Base-by-base conservation (phyloP, 2,797 vertebrate species). In the Lutjanus campechanus region DNA sequence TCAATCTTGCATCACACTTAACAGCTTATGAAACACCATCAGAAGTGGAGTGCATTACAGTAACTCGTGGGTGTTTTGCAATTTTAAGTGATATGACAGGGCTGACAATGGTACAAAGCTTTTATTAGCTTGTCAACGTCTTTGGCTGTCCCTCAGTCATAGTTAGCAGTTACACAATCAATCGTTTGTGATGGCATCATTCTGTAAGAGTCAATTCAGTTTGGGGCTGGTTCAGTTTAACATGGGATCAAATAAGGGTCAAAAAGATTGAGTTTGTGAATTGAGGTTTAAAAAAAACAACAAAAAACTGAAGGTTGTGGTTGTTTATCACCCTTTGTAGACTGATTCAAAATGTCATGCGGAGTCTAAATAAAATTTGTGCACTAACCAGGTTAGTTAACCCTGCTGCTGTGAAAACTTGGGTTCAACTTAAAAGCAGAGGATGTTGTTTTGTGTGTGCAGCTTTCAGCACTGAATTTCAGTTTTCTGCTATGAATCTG, bases 1-100 rank as follows among this genome's bases (percentile, higher is more conserved):
- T 61, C 77, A 79, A 80, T 55, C 44, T 68, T 78, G 69, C 63
- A 50, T 84, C 69, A 62, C 29, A 53, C 43, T 53, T 40, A 63
- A 69, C 56, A 73, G 70, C 62, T 76, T 67, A 73, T 54, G 69
- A 80, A 85, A 72, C 6, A 54, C 72, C 82, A 63, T 44, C 75
- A 79, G 69, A 58, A 62, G 77, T 50, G 82, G 83, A 85, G 87
- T 76, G 81, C 22, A 8, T 75, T 75, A 69, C 43, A 56, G 73
- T 41, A 65, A 78, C 71, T 53, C 2, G 19, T 49, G 53, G 60
- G 55, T 44, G 76, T 83, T 70, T 71, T 55, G 55, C 47, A 56
- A 36, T 15, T 66, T 70, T 58, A 69, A 58, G 46, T 44, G 25
- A 63, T 19, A 51, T 25, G 20, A 61, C 46, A 65, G 47, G 65